Base-by-base conservation (phyloP, 2,888 invertebrate genomes). In the Phania funesta region DNA sequence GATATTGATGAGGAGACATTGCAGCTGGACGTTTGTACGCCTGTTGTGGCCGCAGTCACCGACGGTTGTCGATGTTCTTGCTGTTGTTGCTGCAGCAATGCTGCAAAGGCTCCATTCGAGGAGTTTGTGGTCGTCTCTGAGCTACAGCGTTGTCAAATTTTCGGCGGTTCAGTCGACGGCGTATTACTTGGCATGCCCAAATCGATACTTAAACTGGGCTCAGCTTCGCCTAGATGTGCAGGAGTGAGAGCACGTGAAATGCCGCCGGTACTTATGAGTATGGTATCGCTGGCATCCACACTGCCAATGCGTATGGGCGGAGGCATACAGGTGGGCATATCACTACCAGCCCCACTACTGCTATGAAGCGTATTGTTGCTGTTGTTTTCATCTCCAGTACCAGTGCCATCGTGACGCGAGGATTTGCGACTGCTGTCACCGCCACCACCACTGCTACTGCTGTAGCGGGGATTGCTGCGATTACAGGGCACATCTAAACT, bases 141-240 rank as follows among this genome's bases (percentile, higher is more conserved):
- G 87, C 88, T 89, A 87, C 88, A 90, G 88, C 88, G 89, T 87
- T 91, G 91, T 91, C 91, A 91, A 88, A 91, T 91, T 84, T 89
- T 90, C 84, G 89, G 87, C 73, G 86, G 87, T 67, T 88, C 87
- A 76, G 88, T 88, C 68, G 87, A 87, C 3, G 89, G 87, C 1
- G 88, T 87, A 68, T 85, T 87, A 65, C 88, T 88, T 78, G 87
- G 87, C 86, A 89, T 52, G 32, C 87, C 89, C 85, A 90, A 84
- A 32, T 90, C 90, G 41, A 87, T 87, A 85, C 87, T 90, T 1
- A 87, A 62, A 62, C 88, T 88, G 18, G 88, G 86, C 48, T 89
- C 85, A 56, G 85, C 65, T 8, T 83, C 84, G 41, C 83, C 86
- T 64, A 87, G 73, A 54, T 78, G 85, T 13, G 84, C 84, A 29